Evolutionary conservation across 2,888 invertebrate genomes (phyloP).

Genomic region (Dryobota labecula): DNA sequence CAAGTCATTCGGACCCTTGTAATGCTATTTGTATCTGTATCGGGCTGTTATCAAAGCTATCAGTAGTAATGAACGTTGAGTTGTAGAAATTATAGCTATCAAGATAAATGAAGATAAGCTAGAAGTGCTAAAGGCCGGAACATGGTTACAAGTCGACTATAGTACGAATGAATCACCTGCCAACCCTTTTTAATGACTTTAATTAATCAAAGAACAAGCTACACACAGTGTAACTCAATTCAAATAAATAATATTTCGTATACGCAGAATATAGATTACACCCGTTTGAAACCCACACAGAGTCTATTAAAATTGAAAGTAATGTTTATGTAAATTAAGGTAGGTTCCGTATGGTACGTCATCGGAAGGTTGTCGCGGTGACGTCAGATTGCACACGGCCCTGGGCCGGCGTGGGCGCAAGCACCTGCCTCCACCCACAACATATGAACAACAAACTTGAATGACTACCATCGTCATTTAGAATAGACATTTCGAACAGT

Average conservation of each 20-base stretch:
- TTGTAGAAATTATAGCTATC: conserved; percentile 36
- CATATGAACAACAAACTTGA: conserved; percentile 73
- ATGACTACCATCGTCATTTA: conserved; percentile 53
- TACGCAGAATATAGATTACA: conserved; percentile 20
- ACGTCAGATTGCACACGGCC: conserved; percentile 89
- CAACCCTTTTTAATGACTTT: conserved; percentile 19
- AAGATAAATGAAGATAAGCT: conserved; percentile 45
- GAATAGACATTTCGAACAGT: conserved; percentile 44
- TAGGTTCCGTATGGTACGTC: conserved; percentile 76
- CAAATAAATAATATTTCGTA: not conserved
- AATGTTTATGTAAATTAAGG: conserved; percentile 69
- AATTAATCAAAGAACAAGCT: conserved; percentile 8
- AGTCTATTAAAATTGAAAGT: conserved; percentile 58
- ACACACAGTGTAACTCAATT: not conserved
- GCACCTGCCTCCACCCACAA: conserved; percentile 84
- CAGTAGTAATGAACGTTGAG: conserved; percentile 33
- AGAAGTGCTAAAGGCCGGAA: conserved; percentile 11
- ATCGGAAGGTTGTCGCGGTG: conserved; percentile 82
- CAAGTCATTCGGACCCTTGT: conserved; percentile 13
- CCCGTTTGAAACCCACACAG: conserved; percentile 37
- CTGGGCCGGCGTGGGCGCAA: conserved; percentile 81
- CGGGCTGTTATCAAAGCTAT: conserved; percentile 45
- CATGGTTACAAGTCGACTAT: conserved; percentile 2
- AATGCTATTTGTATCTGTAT: conserved; percentile 20
- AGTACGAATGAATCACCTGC: conserved; percentile 19